These are phyloP conservation scores for Baryphthengus martii DNA, from an alignment of 2,113 vertebrate species.

Conservation along the genomic window DNA sequence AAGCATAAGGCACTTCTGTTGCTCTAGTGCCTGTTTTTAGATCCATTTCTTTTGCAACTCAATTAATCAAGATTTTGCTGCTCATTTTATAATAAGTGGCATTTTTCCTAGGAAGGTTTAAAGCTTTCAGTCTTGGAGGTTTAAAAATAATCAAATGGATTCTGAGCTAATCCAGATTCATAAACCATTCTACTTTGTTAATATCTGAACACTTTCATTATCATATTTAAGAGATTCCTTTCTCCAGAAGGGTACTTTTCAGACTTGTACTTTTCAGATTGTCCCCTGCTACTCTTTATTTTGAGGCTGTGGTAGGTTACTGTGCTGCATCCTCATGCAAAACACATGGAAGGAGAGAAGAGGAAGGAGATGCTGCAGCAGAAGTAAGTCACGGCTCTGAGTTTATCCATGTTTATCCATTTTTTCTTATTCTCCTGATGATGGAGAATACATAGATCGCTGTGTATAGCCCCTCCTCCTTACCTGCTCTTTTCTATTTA, in stretches of 20 bases:
- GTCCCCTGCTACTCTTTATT: background rate
- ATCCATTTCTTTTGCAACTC: constrained; percentile 40
- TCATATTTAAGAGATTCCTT: background rate
- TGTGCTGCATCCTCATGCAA: background rate
- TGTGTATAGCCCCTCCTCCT: background rate
- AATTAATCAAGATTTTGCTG: constrained; percentile 41
- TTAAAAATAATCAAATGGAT: constrained; percentile 56
- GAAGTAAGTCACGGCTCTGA: background rate
- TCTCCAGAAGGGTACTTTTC: background rate
- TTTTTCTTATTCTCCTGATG: background rate
- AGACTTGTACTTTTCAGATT: background rate
- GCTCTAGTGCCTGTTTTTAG: constrained; percentile 21
- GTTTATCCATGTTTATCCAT: background rate
- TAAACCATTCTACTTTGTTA: background rate
- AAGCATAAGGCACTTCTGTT: constrained; percentile 12
- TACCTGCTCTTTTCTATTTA: background rate
- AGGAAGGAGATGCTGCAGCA: background rate
- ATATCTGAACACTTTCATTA: background rate
- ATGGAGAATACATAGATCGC: background rate
- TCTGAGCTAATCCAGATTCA: constrained; percentile 36
- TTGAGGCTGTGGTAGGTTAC: background rate
- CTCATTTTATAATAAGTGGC: constrained; percentile 34
- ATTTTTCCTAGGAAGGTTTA: constrained; percentile 24
- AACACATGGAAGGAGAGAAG: background rate
- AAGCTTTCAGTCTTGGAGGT: background rate